Evolutionary conservation across 2,797 vertebrate species (phyloP).

Genomic region (Aulostomus chinensis): DNA sequence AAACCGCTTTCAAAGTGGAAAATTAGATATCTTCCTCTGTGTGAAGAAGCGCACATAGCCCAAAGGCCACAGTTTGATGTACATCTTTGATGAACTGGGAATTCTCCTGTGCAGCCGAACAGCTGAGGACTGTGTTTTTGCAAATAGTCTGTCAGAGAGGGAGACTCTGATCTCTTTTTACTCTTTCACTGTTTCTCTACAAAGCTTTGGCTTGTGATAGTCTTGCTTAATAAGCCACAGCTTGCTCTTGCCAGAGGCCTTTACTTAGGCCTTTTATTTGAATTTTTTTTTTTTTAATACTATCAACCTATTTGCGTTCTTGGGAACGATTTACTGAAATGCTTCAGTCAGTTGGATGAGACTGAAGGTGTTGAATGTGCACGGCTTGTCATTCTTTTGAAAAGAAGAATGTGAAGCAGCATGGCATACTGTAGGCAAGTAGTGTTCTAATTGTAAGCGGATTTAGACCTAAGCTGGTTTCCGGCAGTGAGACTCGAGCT

Average conservation of each 20-base stretch:
- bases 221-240: slow-evolving; percentile 23
- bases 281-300: slow-evolving; percentile 22
- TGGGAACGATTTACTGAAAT: background rate
- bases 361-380: slow-evolving; percentile 3
- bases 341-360: background rate
- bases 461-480: slow-evolving; percentile 67
- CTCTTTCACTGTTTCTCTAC: background rate
- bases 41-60: slow-evolving; percentile 53
- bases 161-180: slow-evolving; percentile 44
- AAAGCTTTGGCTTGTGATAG: background rate
- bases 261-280: slow-evolving; percentile 8
- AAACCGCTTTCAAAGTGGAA: slow-evolving; percentile 57
- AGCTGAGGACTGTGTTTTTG: slow-evolving; percentile 61
- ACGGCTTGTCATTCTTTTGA: slow-evolving; percentile 13
- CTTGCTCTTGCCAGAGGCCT: slow-evolving; percentile 7
- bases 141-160: slow-evolving; percentile 58
- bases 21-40: slow-evolving; percentile 49
- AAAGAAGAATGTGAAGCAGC: slow-evolving; percentile 3
- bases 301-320: background rate
- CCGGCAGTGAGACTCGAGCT: slow-evolving; percentile 54
- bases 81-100: slow-evolving; percentile 73
- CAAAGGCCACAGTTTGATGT: slow-evolving; percentile 65
- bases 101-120: slow-evolving; percentile 58
- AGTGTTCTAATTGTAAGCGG: slow-evolving; percentile 68
- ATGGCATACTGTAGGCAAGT: slow-evolving; percentile 23